Conservation (phyloP, 2,797 vertebrate genomes). For the Austrolebias charrua region DNA sequence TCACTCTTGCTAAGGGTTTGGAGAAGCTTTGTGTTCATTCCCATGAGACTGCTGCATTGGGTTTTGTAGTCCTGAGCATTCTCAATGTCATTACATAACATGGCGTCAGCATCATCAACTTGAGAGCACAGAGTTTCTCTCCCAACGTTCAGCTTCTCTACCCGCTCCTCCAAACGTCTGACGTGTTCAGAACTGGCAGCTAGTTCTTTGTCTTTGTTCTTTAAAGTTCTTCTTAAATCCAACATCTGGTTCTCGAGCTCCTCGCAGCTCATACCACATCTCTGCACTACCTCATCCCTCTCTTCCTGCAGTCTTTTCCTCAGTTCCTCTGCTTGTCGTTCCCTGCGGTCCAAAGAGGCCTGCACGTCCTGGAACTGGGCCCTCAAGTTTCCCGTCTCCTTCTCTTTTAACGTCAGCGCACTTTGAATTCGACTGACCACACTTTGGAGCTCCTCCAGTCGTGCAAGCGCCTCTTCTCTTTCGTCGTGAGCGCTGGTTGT, state of each 20-base stretch:
- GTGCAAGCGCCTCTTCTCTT: conserved; percentile 60
- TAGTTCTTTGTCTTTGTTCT: conserved; percentile 76
- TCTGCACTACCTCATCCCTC: conserved; percentile 60
- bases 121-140: conserved; percentile 70
- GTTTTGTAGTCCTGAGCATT: conserved; percentile 70
- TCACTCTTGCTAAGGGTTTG: conserved; percentile 71
- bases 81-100: conserved; percentile 49
- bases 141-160: conserved; percentile 75
- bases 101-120: conserved; percentile 63
- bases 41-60: conserved; percentile 71
- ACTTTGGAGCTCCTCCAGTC: conserved; percentile 76
- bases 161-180: conserved; percentile 80
- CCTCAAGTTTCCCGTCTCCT: conserved; percentile 81
- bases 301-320: conserved; percentile 69
- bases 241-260: conserved; percentile 71
- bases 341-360: conserved; percentile 72
- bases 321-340: conserved; percentile 77
- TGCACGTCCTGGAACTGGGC: conserved; percentile 82
- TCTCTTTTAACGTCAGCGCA: conserved; percentile 79
- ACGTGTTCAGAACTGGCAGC: conserved; percentile 78
- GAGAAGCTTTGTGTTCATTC: conserved; percentile 74
- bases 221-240: conserved; percentile 75
- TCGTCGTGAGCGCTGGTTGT: conserved; percentile 69
- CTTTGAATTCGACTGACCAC: conserved; percentile 78
- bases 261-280: conserved; percentile 44